Evolutionary conservation across 2,797 vertebrate species (phyloP).

Genomic region (Eleutherodactylus coqui): DNA sequence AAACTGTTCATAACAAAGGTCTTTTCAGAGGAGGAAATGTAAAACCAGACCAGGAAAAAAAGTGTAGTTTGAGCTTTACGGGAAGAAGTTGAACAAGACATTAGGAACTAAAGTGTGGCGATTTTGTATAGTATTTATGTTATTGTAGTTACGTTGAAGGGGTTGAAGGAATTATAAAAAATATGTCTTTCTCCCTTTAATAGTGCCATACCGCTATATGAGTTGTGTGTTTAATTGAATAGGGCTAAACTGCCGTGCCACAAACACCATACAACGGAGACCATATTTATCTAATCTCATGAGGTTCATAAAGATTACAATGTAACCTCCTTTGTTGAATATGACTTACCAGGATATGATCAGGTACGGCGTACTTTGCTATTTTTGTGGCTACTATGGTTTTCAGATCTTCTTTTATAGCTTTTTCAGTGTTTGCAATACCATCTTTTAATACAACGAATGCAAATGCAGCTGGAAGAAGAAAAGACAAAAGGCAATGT

Average conservation of each 20-base stretch:
- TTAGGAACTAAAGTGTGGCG: neutral
- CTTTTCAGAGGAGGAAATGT: neutral
- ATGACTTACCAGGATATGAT: conserved; percentile 87
- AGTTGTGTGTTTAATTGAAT: too few species aligned
- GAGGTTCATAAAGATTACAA: neutral
- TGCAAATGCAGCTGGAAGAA: conserved; percentile 84
- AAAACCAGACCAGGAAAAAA: neutral
- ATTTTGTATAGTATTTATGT: neutral
- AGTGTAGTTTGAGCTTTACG: neutral
- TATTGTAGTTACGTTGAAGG: neutral
- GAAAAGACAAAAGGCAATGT: conserved; percentile 19
- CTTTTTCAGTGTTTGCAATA: conserved; percentile 61
- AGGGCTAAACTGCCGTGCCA: too few species aligned
- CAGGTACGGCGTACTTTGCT: conserved; percentile 93
- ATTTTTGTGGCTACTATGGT: conserved; percentile 85
- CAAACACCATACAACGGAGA: too few species aligned
- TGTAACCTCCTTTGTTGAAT: neutral
- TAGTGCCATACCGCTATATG: too few species aligned
- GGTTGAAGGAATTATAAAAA: neutral
- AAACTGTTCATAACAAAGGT: too few species aligned
- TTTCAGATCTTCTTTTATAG: conserved; percentile 79
- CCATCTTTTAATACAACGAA: conserved; percentile 89
- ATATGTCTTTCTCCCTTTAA: neutral
- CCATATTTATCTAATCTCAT: too few species aligned
- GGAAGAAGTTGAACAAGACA: neutral